Evolutionary conservation across 1,140 invertebrate species (phyloP).

Genomic region (Nixonia krombeini): DNA sequence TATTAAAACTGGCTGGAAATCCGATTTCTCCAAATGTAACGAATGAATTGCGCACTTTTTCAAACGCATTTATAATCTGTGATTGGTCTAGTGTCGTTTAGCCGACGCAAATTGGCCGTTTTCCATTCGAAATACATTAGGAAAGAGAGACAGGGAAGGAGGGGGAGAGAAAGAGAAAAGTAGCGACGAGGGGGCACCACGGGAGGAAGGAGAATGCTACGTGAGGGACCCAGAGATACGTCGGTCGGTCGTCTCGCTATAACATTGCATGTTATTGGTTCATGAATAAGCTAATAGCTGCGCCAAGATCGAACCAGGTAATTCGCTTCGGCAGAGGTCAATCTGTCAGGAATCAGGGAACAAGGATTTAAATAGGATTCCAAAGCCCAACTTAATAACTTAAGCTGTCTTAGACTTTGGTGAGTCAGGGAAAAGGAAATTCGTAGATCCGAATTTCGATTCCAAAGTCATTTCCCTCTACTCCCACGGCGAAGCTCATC

Average conservation of each 20-base stretch:
- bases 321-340: slow-evolving; percentile 42
- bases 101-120: slow-evolving; percentile 48
- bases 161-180: no score
- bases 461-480: no score
- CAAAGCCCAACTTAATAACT: neutral
- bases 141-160: no score
- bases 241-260: slow-evolving; percentile 44
- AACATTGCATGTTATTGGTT: slow-evolving; percentile 54
- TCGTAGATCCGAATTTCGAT: no score
- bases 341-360: slow-evolving; percentile 32
- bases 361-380: slow-evolving; percentile 40
- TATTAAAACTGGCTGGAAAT: slow-evolving; percentile 47
- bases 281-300: slow-evolving; percentile 53
- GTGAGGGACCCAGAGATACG: slow-evolving; percentile 19
- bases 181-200: no score
- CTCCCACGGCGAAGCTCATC: no score
- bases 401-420: slow-evolving; percentile 1
- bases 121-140: slow-evolving; percentile 51
- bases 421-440: neutral
- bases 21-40: slow-evolving; percentile 43
- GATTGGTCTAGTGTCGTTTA: slow-evolving; percentile 51
- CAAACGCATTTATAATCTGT: slow-evolving; percentile 39
- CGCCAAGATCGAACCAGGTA: slow-evolving; percentile 43
- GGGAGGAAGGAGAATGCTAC: slow-evolving; percentile 6
- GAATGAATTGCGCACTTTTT: slow-evolving; percentile 41